Evolutionary conservation across 2,113 vertebrate genomes (phyloP), one percentile per base, ranked within the genome.

Genomic region (Limanda limanda): DNA sequence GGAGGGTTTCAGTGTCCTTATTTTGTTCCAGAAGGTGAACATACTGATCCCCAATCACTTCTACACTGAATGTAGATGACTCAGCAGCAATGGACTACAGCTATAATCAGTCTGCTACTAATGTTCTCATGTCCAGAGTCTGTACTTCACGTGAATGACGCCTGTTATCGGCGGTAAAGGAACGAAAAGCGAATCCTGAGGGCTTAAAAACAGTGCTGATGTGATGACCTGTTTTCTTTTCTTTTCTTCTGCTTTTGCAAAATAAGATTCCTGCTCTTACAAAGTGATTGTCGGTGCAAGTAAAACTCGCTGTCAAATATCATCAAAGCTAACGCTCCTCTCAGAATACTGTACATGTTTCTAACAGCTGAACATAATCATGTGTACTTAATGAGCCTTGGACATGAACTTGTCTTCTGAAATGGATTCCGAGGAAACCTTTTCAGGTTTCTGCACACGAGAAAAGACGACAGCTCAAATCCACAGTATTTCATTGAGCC

Each of bases 21-120:
- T 72, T 71, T 71, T 52, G 20, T 54, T 60, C 69, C 51, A 21
- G 62, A 57, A 63, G 51, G 51, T 40, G 63, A 76, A 62, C 74
- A 21, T 71, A 54, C 51, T 84, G 84, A 91, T 69, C 35, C 61
- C 84, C 47, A 65, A 45, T 71, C 31, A 31, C 31, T 31, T 31
- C 73, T 79, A 15, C 76, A 21, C 79, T 73, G 86, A 93, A 88
- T 89, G 92, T 91, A 74, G 84, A 66, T 40, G 56, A 78, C 75
- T 71, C 67, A 66, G 76, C 72, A 45, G 84, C 54, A 31, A 78
- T 79, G 76, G 71, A 48, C 51, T 68, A 48, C 1, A 72, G 68
- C 57, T 61, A 24, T 37, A 57, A 57, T 56, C 60, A 2, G 63
- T 59, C 57, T 59, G 31, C 9, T 54, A 8, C 51, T 51, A 12